These are phyloP conservation scores for Nomada flava DNA, from an alignment of 2,888 invertebrate genomes.

Conservation along the genomic window DNA sequence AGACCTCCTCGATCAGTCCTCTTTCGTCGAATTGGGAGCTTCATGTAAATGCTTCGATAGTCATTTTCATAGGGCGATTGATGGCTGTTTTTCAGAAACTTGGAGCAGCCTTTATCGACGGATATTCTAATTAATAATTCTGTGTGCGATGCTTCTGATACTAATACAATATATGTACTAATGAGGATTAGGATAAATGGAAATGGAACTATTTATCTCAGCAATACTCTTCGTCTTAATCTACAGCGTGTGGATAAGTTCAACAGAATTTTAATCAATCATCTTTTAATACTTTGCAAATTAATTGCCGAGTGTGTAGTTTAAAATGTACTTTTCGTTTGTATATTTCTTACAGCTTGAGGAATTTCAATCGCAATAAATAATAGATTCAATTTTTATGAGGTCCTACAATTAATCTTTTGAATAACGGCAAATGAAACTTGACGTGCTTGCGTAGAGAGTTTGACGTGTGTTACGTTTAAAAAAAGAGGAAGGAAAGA, in stretches of 20 bases:
- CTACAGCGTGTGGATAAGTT: no score
- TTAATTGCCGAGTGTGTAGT: no score
- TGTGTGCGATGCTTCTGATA: no score
- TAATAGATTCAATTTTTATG: slow-evolving; percentile 2
- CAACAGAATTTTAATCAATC: no score
- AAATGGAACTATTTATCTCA: no score
- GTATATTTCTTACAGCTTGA: no score
- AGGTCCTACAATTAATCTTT: slow-evolving; percentile 41
- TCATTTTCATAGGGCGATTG: not conserved
- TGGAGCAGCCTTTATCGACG: not conserved
- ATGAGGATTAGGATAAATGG: no score
- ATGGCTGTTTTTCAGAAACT: not conserved
- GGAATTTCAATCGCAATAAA: not conserved
- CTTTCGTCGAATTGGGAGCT: not conserved
- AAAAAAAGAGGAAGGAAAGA: not conserved
- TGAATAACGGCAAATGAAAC: slow-evolving; percentile 34
- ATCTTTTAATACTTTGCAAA: no score
- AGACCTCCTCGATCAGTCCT: not conserved
- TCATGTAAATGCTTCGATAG: not conserved
- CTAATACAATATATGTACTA: no score
- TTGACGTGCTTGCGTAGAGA: slow-evolving; percentile 28
- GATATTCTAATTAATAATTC: no score
- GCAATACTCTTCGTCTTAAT: no score
- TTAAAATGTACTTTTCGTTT: no score
- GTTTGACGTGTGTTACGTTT: slow-evolving; percentile 30